Evolutionary conservation across 2,113 vertebrate species (phyloP).

Genomic region (Nansenia antarctica): DNA sequence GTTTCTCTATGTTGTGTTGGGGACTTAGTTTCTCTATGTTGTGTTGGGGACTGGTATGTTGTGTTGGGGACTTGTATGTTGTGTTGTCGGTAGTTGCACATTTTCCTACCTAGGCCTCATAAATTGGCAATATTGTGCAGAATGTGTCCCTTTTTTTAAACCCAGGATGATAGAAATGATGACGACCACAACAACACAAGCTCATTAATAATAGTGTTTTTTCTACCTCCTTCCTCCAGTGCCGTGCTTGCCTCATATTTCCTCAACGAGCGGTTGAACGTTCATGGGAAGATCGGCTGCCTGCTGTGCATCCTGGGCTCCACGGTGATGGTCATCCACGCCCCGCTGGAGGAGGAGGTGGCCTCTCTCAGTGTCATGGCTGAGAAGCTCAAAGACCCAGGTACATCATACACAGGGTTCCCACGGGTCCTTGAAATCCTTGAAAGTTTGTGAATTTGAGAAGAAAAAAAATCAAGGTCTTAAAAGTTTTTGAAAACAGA

Average conservation of each 20-base stretch:
- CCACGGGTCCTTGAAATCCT: not conserved
- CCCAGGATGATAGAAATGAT: too few species aligned
- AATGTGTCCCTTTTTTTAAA: too few species aligned
- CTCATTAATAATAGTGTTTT: not conserved
- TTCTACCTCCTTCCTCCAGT: conserved; percentile 53
- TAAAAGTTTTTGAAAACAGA: too few species aligned
- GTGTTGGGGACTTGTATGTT: too few species aligned
- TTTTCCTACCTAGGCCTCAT: too few species aligned
- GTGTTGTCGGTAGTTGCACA: too few species aligned
- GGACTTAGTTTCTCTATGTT: not conserved
- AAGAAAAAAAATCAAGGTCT: too few species aligned
- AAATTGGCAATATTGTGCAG: too few species aligned
- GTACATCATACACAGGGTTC: conserved; percentile 57
- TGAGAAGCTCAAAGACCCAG: conserved; percentile 84
- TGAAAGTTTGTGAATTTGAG: not conserved
- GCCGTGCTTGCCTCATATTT: conserved; percentile 83
- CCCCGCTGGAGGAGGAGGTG: conserved; percentile 81
- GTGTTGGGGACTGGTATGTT: too few species aligned
- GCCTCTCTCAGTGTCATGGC: conserved; percentile 79
- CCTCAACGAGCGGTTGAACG: conserved; percentile 81
- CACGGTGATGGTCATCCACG: conserved; percentile 85
- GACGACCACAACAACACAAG: not conserved
- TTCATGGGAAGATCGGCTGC: conserved; percentile 83
- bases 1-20: not conserved
- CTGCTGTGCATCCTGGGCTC: conserved; percentile 82